phyloP scores from a whole-genome alignment of 2,888 invertebrate species.

The Epinotia bilunana region DNA sequence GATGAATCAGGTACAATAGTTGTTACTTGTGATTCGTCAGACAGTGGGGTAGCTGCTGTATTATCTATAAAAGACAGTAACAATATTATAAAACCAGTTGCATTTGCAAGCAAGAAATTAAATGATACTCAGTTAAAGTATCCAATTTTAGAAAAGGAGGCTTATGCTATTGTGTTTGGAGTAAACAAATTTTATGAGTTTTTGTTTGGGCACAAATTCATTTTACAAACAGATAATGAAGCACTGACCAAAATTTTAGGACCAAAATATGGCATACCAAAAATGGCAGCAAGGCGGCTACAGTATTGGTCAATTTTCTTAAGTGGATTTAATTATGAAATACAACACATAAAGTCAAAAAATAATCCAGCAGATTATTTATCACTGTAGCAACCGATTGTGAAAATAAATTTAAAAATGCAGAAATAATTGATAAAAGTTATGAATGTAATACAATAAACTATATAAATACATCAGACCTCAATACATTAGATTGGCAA shows the following conservation, averaged over 20 bases:
- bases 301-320: slow-evolving; percentile 36
- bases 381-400: background rate
- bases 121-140: slow-evolving; percentile 30
- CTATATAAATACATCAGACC: slow-evolving; percentile 11
- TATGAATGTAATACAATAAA: slow-evolving; percentile 12
- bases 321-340: slow-evolving; percentile 24
- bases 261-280: slow-evolving; percentile 24
- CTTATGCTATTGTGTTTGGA: slow-evolving; percentile 19
- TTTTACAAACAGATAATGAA: slow-evolving; percentile 28
- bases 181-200: slow-evolving; percentile 10
- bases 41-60: slow-evolving; percentile 4
- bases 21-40: slow-evolving; percentile 20
- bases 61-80: slow-evolving; percentile 21
- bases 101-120: slow-evolving; percentile 25
- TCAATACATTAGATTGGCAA: background rate
- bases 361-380: slow-evolving; percentile 39
- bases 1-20: slow-evolving; percentile 9
- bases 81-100: slow-evolving; percentile 14
- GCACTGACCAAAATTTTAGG: slow-evolving; percentile 25
- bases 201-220: slow-evolving; percentile 11
- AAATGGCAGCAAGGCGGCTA: slow-evolving; percentile 24
- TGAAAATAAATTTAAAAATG: background rate
- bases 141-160: background rate
- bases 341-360: slow-evolving; percentile 33
- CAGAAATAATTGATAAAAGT: background rate